These are phyloP conservation scores for Metopia argyrocephala DNA, from an alignment of 2,888 invertebrate species.

Conservation along the genomic window DNA sequence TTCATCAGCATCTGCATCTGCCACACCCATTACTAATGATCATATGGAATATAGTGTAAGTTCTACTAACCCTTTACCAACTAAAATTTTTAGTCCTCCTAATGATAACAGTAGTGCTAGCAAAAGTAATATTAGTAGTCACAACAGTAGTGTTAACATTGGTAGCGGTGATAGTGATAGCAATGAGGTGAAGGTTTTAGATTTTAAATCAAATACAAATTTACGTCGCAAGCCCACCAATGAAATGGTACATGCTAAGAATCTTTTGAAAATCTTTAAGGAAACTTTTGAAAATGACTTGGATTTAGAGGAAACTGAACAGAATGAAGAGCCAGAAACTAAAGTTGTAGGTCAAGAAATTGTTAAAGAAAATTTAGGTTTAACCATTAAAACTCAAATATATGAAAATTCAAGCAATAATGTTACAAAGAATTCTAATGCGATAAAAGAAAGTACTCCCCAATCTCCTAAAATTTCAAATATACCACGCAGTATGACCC, in stretches of 20 bases:
- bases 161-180: conserved; percentile 49
- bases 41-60: conserved; percentile 77
- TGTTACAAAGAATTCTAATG: background rate
- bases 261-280: conserved; percentile 76
- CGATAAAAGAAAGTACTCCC: background rate
- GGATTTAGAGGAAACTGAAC: conserved; percentile 70
- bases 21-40: conserved; percentile 63
- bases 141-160: conserved; percentile 63
- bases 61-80: conserved; percentile 72
- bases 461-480: background rate
- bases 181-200: conserved; percentile 51
- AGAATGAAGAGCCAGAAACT: conserved; percentile 48
- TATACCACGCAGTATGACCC: conserved; percentile 70
- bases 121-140: background rate
- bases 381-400: conserved; percentile 36
- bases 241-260: conserved; percentile 76
- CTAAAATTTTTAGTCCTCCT: conserved; percentile 35
- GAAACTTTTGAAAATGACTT: conserved; percentile 74
- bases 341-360: background rate
- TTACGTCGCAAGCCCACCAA: conserved; percentile 74
- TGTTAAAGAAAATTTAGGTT: conserved; percentile 8
- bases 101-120: conserved; percentile 15
- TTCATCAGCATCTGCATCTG: conserved; percentile 15
- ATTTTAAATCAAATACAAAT: conserved; percentile 65
- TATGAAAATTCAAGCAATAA: conserved; percentile 20